Base-by-base conservation (phyloP, 2,888 invertebrate genomes). In the Theristus sp. region DNA sequence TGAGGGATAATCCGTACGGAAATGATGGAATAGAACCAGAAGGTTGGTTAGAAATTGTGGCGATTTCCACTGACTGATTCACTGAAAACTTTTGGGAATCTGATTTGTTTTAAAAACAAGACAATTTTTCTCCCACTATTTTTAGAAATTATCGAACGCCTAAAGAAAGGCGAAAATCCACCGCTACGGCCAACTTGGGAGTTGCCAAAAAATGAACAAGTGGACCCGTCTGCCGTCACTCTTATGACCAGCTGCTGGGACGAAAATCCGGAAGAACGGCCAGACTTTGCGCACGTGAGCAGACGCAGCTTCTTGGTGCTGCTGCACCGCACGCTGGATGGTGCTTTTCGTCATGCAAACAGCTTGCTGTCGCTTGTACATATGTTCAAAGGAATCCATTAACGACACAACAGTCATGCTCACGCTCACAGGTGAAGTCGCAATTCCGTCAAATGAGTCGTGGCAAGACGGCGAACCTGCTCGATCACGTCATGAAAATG, bases 201-300 rank as follows among this genome's bases (percentile, higher is more conserved):
- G 10, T 27, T 29, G 30, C 53, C 22, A 6, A 24, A n/a, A 17
- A 53, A 56, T 46, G 30, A 29, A 13, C 28, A 56, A 10, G 47
- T 27, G 26, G 60, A 56, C 22, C 56, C 55, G 22, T 30, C 55
- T 24, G 31, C 54, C 13, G 6, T 60, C 2, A 38, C 55, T 27
- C 38, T 60, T 10, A 60, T 60, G 60, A 10, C 56, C 25, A 30
- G 26, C 27, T 60, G 60, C 46, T 60, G 60, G 60, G 54, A 56
- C 20, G 60, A 60, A 27, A 53, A 60, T 31, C 56, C 55, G 13
- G 59, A 59, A 54, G 26, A 24, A 27, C 17, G 59, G 27, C 59
- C 59, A 2, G 46, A 53, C 22, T 59, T 59, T 38, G 30, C 52
- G n/a, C 52, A 24, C 10, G 52, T 52, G 3, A 38, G 6, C 38